Percentiles rank a stretch among this genome's conserved stretches.
phyloP scores from a whole-genome alignment of 2,888 invertebrate genomes.

The Oasisia sp. region DNA sequence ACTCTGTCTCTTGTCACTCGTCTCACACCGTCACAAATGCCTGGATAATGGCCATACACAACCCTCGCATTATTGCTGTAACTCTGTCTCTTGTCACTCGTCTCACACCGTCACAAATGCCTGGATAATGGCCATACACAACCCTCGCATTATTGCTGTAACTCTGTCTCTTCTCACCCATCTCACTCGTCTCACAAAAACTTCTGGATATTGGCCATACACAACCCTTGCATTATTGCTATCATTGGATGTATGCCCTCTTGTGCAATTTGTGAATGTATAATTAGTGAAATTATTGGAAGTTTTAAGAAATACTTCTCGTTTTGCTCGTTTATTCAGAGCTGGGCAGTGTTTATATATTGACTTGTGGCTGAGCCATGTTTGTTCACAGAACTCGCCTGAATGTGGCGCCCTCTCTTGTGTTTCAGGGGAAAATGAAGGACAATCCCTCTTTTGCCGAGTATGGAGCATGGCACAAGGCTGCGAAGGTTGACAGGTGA shows the following conservation, averaged over 20 bases:
- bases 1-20: neutral
- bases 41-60: neutral
- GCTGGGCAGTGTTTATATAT: neutral
- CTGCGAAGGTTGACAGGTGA: conserved; percentile 41
- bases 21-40: neutral
- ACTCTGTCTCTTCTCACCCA: neutral
- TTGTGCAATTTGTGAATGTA: neutral
- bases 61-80: neutral
- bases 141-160: neutral
- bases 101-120: neutral
- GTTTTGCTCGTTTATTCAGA: neutral
- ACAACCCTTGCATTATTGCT: neutral
- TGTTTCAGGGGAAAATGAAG: conserved; percentile 69
- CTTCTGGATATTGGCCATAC: neutral
- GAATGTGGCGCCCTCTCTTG: neutral
- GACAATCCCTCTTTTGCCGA: conserved; percentile 72
- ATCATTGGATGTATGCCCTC: neutral
- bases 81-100: neutral
- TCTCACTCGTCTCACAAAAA: neutral
- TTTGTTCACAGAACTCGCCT: neutral
- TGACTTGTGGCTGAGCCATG: neutral
- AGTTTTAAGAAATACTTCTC: neutral
- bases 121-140: neutral
- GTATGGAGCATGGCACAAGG: conserved; percentile 35
- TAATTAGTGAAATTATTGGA: neutral